A percentile compares a stretch with the other conserved stretches of the same genome.
These are phyloP conservation scores for Pelagia noctiluca DNA, from an alignment of 30 jellyfish, hydroid and myxozoan species.

Conservation along the genomic window DNA sequence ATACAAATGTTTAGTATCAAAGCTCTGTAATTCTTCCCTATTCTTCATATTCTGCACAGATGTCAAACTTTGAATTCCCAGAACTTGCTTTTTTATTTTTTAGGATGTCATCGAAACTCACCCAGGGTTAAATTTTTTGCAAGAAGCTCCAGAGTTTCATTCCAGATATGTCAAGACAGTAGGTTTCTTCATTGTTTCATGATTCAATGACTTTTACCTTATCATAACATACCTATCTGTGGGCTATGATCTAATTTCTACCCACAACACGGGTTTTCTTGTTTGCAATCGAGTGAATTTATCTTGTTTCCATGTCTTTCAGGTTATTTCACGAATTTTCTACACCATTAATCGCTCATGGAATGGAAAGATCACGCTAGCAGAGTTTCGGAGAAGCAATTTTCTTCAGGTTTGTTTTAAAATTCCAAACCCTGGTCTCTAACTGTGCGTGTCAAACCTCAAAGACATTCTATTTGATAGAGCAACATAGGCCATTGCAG, in stretches of 20 bases:
- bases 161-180: slow-evolving; percentile 87
- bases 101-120: slow-evolving; percentile 92
- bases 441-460: too few species aligned
- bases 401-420: slow-evolving; percentile 68
- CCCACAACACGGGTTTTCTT: neutral
- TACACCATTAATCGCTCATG: slow-evolving; percentile 91
- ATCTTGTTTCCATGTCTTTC: neutral
- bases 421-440: too few species aligned
- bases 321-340: slow-evolving; percentile 94
- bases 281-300: neutral
- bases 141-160: slow-evolving; percentile 93
- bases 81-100: neutral
- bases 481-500: too few species aligned
- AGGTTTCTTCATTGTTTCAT: too few species aligned
- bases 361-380: slow-evolving; percentile 87
- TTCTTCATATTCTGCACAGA: too few species aligned
- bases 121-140: slow-evolving; percentile 79
- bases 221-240: too few species aligned
- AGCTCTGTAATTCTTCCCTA: too few species aligned
- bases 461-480: too few species aligned
- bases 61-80: too few species aligned
- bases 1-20: too few species aligned
- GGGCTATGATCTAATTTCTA: too few species aligned
- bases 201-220: too few species aligned
- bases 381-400: slow-evolving; percentile 88